Evolutionary conservation across 1,140 invertebrate species (phyloP), one percentile per base, ranked within the genome.

Genomic region (Lordiphosa stackelbergi): DNA sequence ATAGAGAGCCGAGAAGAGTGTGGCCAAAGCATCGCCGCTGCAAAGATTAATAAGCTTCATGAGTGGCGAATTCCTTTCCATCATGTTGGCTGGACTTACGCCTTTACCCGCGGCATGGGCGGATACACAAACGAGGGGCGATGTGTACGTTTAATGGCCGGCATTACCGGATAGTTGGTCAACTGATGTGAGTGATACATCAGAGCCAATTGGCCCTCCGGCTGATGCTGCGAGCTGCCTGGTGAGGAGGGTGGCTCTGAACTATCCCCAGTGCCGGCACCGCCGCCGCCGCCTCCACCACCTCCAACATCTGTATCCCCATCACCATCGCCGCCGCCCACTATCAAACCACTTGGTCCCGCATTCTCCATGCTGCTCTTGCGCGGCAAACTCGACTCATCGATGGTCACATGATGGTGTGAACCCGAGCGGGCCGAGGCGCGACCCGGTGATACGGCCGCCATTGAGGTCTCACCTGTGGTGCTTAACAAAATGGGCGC

Each of bases 1-100:
- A 85, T 98, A 98, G 3, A 98, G 90, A 0, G 96, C 96, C 68
- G 95, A 97, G 49, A 98, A 90, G 11, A 96, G 94, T 12, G 94
- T 94, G 55, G 96, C 94, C 66, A 87, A 47, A 41, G 86, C 83
- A 79, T 88, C 85, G 55, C 73, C 77, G 13, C 77, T 87, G 13
- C 24, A 22, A 3, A 24, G 11, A 28, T 11, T 5, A 43, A 53
- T 8, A 43, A 8, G 16, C 16, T 9, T 31, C 5, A 2, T 1
- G 0, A 11, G 5, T 5, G 0, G 22, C 22, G 0, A 5, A 24
- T 24, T 2, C 12, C 22, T 37, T 19, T 7, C 5, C 0, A 9
- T 12, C 22, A 5, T 24, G 5, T 24, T 24, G 1, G 1, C 22
- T 3, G 7, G 9, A 81, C 85, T 85, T 65, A 87, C 85, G 85